Conservation (phyloP, 1,140 invertebrate species). For the Cephus cinctus region DNA sequence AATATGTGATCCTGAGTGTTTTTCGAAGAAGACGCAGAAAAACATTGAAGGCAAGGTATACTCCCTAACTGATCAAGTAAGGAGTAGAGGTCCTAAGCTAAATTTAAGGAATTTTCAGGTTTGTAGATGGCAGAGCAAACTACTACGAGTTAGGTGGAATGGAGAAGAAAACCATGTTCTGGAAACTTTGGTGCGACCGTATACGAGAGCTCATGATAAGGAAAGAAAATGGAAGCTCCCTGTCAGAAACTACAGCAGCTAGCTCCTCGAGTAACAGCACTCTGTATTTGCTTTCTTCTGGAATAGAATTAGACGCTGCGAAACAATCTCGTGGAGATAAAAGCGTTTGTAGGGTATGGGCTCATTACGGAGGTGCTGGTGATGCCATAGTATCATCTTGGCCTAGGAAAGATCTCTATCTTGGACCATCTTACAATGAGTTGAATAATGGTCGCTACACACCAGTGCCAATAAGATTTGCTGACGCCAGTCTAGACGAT, state of each 20-base stretch:
- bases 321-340: constrained; percentile 5
- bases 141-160: constrained; percentile 45
- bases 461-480: constrained; percentile 31
- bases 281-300: constrained; percentile 40
- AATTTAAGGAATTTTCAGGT: constrained; percentile 24
- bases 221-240: constrained; percentile 45
- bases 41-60: constrained; percentile 60
- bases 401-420: constrained; percentile 35
- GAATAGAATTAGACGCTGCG: constrained; percentile 17
- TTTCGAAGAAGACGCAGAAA: constrained; percentile 56
- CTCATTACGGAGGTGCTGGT: constrained; percentile 30
- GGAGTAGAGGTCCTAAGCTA: constrained; percentile 29
- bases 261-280: constrained; percentile 53
- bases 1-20: constrained; percentile 59
- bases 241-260: constrained; percentile 57
- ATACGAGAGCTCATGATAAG: constrained; percentile 46
- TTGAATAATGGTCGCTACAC: constrained; percentile 31
- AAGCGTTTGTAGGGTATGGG: constrained; percentile 21
- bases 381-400: constrained; percentile 25
- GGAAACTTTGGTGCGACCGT: constrained; percentile 60
- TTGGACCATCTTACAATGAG: constrained; percentile 34
- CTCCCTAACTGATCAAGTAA: constrained; percentile 45
- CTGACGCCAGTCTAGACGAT: constrained; percentile 27
- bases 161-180: constrained; percentile 39
- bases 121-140: constrained; percentile 36